Conservation (phyloP, 2,888 invertebrate species). For the Agrypnus murinus region DNA sequence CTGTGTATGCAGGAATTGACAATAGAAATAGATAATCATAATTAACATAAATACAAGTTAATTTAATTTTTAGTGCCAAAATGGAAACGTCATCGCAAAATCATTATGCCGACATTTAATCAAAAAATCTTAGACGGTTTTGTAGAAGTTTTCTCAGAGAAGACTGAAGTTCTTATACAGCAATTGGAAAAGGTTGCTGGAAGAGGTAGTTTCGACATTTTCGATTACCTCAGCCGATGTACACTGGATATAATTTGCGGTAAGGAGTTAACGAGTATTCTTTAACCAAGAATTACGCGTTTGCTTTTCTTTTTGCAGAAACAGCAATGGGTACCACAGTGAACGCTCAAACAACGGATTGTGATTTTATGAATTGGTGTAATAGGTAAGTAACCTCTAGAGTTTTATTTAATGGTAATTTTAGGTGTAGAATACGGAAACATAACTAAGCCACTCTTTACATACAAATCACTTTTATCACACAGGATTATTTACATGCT, state of each 20-base stretch:
- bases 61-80: constrained; percentile 71
- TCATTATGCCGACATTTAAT: constrained; percentile 79
- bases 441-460: too few relatives aligned
- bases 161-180: constrained; percentile 72
- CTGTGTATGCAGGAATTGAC: too few relatives aligned
- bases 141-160: constrained; percentile 77
- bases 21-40: too few relatives aligned
- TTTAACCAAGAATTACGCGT: not conserved
- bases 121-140: constrained; percentile 77
- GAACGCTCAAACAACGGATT: constrained; percentile 75
- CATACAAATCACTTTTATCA: too few relatives aligned
- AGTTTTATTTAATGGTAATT: too few relatives aligned
- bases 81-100: constrained; percentile 76
- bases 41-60: too few relatives aligned
- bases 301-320: constrained; percentile 71
- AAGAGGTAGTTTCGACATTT: constrained; percentile 73
- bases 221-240: constrained; percentile 74
- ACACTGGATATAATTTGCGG: constrained; percentile 79
- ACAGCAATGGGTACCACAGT: constrained; percentile 83
- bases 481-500: too few relatives aligned
- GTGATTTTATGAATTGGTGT: constrained; percentile 70
- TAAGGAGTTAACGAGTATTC: constrained; percentile 61
- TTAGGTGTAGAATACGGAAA: too few relatives aligned
- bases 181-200: constrained; percentile 69
- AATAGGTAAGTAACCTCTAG: constrained; percentile 60